Conservation (phyloP, 2,797 vertebrate species). For the Pteropus rufus region DNA sequence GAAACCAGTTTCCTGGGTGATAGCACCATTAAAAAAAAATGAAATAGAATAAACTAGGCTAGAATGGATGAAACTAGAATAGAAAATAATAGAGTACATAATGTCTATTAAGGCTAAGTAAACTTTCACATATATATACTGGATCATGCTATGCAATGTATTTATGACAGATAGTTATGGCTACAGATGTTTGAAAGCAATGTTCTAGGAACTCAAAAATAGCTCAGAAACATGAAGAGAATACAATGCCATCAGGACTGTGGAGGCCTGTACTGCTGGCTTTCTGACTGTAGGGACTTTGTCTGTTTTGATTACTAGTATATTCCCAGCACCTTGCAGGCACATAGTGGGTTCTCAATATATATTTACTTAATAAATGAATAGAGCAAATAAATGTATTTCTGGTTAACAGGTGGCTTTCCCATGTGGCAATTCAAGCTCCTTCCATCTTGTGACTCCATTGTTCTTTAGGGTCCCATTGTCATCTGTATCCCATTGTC, state of each 20-base stretch:
- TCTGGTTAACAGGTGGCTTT: neutral
- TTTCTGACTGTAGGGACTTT: neutral
- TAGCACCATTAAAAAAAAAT: neutral
- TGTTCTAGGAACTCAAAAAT: neutral
- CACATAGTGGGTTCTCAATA: neutral
- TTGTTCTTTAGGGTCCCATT: neutral
- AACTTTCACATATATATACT: neutral
- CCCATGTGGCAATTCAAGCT: neutral
- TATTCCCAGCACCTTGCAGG: neutral
- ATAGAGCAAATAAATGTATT: neutral
- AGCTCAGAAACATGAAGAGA: neutral
- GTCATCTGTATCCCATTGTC: neutral
- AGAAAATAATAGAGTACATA: neutral
- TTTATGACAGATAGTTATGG: neutral
- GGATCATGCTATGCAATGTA: neutral
- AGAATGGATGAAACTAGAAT: neutral
- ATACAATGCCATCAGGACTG: neutral
- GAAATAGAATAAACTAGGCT: neutral
- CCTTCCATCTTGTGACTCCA: neutral
- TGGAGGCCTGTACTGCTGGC: neutral
- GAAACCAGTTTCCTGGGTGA: neutral
- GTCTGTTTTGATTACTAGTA: neutral
- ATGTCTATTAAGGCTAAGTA: neutral
- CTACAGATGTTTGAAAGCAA: neutral
- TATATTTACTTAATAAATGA: neutral